Evolutionary conservation across 2,113 vertebrate genomes (phyloP), one percentile per base, ranked within the genome.

Genomic region (Nothoprocta perdicaria): DNA sequence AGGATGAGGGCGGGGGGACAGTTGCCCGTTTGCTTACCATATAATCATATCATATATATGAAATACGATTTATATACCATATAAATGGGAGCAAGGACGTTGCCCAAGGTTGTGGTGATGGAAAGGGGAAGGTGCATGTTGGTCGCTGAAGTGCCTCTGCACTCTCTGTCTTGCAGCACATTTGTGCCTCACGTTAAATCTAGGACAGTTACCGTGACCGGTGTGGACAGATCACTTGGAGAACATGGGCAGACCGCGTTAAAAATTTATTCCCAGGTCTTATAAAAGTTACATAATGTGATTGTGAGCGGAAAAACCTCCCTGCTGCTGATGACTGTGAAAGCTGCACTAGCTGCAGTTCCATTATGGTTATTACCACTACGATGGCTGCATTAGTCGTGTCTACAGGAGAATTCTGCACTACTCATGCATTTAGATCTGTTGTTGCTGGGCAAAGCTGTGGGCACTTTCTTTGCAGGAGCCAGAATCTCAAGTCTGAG

Each of bases 101-200:
- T 88, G 21, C n/a, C 4, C 35, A 6, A 24, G n/a, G 41, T 58
- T 83, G 35, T 4, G 3, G 13, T 53, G 57, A 17, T 12, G 8
- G n/a, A 45, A 23, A 19, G 17, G n/a, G 38, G 6, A 69, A 63
- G 46, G 53, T 67, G 35, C 1, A 0, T 6, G 16, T 75, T 38
- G 74, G 52, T 40, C 24, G 57, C 82, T 35, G 7, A 27, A 45
- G 66, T 62, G 21, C 23, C 57, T 57, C 40, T 61, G 23, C 52
- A 27, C 53, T 60, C 52, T 33, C 71, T 12, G 65, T 74, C 50
- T 55, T 52, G 13, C 27, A 38, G 10, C 35, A 57, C 21, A 57
- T 61, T 48, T 66, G 26, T 57, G 45, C 31, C 40, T n/a, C 40
- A 43, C 61, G 57, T 75, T 75, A 79, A 80, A 87, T 33, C 9